A percentile compares a stretch with the other conserved stretches of the same genome.
Conservation (phyloP, 2,888 invertebrate species). For the Tiliacea aurago region DNA sequence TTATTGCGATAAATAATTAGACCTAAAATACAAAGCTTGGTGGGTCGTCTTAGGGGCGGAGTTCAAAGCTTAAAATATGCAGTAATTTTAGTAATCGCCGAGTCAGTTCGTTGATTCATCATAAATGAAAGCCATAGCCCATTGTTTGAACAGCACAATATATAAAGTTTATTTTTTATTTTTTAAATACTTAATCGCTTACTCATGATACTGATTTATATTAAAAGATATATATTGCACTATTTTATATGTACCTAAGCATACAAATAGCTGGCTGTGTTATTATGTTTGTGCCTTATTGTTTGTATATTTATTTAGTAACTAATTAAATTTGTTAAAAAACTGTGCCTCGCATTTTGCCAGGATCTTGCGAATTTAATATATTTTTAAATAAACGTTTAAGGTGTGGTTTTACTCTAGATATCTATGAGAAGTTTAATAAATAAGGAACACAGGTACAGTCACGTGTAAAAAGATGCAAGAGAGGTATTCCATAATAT, state of each 20-base stretch:
- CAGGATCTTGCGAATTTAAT: constrained; percentile 40
- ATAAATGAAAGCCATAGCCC: neutral
- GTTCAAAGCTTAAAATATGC: neutral
- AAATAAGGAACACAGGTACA: neutral
- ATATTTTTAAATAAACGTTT: neutral
- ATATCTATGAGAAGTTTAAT: neutral
- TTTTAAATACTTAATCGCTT: neutral
- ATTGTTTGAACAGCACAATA: no score
- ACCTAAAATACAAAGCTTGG: neutral
- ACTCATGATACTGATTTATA: constrained; percentile 4
- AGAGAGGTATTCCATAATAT: neutral
- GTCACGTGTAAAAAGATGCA: neutral
- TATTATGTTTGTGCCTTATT: constrained; percentile 39
- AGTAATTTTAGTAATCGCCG: neutral
- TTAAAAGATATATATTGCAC: neutral
- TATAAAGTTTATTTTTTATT: no score
- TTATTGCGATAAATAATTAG: neutral
- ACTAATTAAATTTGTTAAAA: constrained; percentile 11
- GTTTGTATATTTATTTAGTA: constrained; percentile 22
- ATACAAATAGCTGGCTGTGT: constrained; percentile 55
- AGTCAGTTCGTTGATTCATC: neutral
- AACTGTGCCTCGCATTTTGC: constrained; percentile 27
- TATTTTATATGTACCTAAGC: neutral
- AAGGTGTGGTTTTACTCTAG: constrained; percentile 12
- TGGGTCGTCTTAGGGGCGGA: no score